These are phyloP conservation scores for Pipa parva DNA, from an alignment of 2,113 vertebrate species.

Conservation along the genomic window DNA sequence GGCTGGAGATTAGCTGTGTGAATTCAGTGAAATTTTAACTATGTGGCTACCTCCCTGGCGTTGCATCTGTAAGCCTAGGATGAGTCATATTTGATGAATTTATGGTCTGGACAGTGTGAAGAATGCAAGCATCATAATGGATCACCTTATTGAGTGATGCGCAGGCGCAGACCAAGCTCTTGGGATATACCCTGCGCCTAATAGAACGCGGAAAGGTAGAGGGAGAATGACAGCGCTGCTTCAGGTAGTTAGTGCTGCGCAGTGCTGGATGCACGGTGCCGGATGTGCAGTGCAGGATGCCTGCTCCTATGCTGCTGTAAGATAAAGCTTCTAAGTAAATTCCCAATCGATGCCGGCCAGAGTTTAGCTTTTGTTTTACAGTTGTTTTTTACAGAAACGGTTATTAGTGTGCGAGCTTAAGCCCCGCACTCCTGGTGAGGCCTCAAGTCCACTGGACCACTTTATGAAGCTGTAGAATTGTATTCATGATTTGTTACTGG, in stretches of 20 bases:
- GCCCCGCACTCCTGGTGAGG: neutral
- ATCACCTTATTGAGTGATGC: too few species aligned
- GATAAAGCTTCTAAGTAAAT: conserved; percentile 58
- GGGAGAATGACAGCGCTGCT: neutral
- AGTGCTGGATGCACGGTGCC: conserved; percentile 12
- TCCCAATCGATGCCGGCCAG: conserved; percentile 55
- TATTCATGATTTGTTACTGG: neutral
- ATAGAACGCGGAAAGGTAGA: neutral
- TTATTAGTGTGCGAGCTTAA: conserved; percentile 22
- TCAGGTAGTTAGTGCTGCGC: conserved; percentile 6
- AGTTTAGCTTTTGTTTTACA: conserved; percentile 56
- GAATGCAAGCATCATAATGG: too few species aligned
- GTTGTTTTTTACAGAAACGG: conserved; percentile 54
- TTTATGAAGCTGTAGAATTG: neutral
- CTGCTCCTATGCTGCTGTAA: conserved; percentile 53
- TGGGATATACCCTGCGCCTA: too few species aligned
- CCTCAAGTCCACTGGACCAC: neutral
- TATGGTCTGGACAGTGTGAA: too few species aligned
- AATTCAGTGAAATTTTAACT: neutral
- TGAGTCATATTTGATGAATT: too few species aligned
- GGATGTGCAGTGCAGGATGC: too few species aligned
- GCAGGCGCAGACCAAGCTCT: too few species aligned
- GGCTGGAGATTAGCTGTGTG: neutral
- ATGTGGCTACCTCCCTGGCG: neutral
- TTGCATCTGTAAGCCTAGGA: neutral